These are phyloP conservation scores for Triops longicaudatus DNA, from an alignment of 1,140 invertebrate species.

Conservation along the genomic window DNA sequence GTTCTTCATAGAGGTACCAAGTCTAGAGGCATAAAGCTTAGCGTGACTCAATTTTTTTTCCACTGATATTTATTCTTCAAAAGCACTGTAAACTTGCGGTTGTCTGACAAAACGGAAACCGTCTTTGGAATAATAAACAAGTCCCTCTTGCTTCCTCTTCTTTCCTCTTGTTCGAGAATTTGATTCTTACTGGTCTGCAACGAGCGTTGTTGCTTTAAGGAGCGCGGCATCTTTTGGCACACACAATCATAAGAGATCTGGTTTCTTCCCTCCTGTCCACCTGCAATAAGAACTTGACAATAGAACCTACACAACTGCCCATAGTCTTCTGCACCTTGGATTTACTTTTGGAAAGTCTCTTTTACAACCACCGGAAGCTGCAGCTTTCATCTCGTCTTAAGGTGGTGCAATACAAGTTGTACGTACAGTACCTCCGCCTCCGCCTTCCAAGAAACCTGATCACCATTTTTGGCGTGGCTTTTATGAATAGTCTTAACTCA, in stretches of 20 bases:
- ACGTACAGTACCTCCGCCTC: background rate
- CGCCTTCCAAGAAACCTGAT: background rate
- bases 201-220: background rate
- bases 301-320: background rate
- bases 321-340: background rate
- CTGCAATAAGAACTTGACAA: background rate
- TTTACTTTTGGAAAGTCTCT: background rate
- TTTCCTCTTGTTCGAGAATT: background rate
- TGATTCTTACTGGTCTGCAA: no score
- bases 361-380: conserved; percentile 14
- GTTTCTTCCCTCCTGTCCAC: background rate
- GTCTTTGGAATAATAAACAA: conserved; percentile 1
- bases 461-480: background rate
- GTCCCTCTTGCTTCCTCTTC: background rate
- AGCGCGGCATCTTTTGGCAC: background rate
- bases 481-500: background rate
- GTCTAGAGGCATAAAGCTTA: no score
- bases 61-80: background rate
- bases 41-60: background rate
- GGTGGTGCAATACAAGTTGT: background rate
- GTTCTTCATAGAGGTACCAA: no score
- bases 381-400: background rate
- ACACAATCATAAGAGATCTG: conserved; percentile 8
- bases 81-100: background rate
- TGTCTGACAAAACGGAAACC: background rate